Evolutionary conservation across 2,888 invertebrate genomes (phyloP).

Genomic region (Cybosia mesomella): DNA sequence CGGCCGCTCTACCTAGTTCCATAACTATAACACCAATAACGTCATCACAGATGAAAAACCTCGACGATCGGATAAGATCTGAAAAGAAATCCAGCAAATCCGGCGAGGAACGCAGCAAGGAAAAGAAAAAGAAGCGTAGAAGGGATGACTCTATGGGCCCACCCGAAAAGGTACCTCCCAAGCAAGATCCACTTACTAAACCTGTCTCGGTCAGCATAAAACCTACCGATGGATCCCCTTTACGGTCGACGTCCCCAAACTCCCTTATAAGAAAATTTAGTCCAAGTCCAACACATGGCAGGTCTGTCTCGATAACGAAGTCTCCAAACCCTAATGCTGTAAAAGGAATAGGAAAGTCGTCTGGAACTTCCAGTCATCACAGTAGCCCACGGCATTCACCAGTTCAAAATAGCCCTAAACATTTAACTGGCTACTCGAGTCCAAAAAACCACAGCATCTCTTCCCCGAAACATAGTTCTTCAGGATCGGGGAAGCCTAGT

Average conservation of each 20-base stretch:
- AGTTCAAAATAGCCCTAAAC: constrained; percentile 92
- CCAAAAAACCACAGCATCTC: constrained; percentile 93
- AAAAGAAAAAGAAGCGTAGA: constrained; percentile 92
- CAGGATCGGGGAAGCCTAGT: constrained; percentile 94
- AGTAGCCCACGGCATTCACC: constrained; percentile 92
- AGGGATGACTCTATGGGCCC: constrained; percentile 94
- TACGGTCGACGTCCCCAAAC: constrained; percentile 89
- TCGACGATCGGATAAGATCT: constrained; percentile 80
- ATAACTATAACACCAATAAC: constrained; percentile 95
- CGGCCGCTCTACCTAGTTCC: constrained; percentile 91
- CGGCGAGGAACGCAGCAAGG: constrained; percentile 79
- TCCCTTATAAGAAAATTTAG: constrained; percentile 90
- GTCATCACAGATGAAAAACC: constrained; percentile 83
- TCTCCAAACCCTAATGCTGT: constrained; percentile 83
- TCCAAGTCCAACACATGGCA: constrained; percentile 90
- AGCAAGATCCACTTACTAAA: constrained; percentile 90
- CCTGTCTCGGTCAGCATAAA: constrained; percentile 92
- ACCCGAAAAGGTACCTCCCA: constrained; percentile 92
- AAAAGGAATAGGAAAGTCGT: constrained; percentile 79
- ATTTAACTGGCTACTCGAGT: constrained; percentile 90
- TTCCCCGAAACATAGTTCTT: constrained; percentile 92
- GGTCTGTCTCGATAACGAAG: constrained; percentile 89
- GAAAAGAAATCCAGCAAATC: constrained; percentile 82
- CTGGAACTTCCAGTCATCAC: constrained; percentile 86
- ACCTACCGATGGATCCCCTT: constrained; percentile 88